Conservation (phyloP, 2,888 invertebrate species). For the Euzophera pinguis region DNA sequence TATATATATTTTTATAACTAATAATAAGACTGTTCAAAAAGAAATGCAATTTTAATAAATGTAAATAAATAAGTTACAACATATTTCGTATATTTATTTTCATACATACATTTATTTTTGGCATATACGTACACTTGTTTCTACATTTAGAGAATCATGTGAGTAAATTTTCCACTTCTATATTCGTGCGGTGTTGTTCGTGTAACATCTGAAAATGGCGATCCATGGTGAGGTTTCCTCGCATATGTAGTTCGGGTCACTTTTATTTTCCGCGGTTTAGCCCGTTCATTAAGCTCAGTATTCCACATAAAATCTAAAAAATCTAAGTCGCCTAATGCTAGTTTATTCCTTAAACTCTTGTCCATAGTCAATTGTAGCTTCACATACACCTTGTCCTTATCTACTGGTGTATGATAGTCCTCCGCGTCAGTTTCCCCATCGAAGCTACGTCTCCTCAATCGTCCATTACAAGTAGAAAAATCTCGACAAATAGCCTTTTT, state of each 20-base stretch:
- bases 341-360: slow-evolving; percentile 28
- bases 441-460: slow-evolving; percentile 16
- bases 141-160: too few species aligned
- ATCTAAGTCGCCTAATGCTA: slow-evolving; percentile 9
- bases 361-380: slow-evolving; percentile 41
- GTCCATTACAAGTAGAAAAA: slow-evolving; percentile 49
- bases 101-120: too few species aligned
- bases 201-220: too few species aligned
- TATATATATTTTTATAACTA: neutral
- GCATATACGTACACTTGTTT: too few species aligned
- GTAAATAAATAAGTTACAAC: neutral
- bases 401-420: neutral
- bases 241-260: neutral
- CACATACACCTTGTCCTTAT: slow-evolving; percentile 35
- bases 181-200: too few species aligned
- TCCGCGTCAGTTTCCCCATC: neutral
- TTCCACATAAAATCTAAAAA: neutral
- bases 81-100: neutral
- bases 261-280: neutral
- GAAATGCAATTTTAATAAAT: neutral
- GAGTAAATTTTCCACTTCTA: too few species aligned
- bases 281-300: neutral
- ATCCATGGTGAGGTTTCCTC: too few species aligned
- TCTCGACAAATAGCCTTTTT: slow-evolving; percentile 36
- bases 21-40: neutral